Base-by-base conservation (phyloP, 2,888 invertebrate species). In the Megastigmus dorsalis region DNA sequence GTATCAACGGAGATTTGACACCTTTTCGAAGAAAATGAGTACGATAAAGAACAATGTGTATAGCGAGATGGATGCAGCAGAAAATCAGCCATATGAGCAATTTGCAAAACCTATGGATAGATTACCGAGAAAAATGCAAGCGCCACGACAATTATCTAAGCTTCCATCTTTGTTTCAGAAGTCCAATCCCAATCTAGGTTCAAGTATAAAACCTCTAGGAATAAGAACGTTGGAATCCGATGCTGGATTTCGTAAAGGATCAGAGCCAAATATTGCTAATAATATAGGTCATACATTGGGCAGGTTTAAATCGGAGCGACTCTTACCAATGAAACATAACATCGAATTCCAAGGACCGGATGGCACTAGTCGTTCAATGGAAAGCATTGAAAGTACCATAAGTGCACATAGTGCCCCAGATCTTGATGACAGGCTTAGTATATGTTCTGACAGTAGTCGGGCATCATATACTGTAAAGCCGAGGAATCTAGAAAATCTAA, bases 341-440 rank as follows among this genome's bases (percentile, higher is more conserved):
- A 77, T 79, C 0, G 84, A 85, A 5, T 82, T 82, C 62, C 79
- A 79, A 38, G 72, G 79, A 2, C 75, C 79, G 20, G 76, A 78
- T 23, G 80, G 78, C 23, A 79, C 80, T 15, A 80, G 83, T 18
- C 84, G 85, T 7, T 87, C 88, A 2, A 87, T 84, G 9, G 88
- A 88, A 54, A 88, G 87, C 65, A 86, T 88, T 36, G 86, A 84
- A 43, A 88, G 88, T 62, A 86, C 84, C 0, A 84, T 84, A 38
- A 87, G 87, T 65, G 84, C 84, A 15, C 86, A 85, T 63, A 87
- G 87, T 72, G 88, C 86, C 1, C 87, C 88, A 0, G 88, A 87
- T 74, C 77, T 88, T 2, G 87, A 88, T 45, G 88, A 88, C 45
- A 78, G 85, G 54, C 79, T 86, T 20, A 88, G 87, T 57, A 80